These are phyloP conservation scores for Peromyscus attwateri DNA, from an alignment of 2,797 vertebrate genomes.

Conservation along the genomic window DNA sequence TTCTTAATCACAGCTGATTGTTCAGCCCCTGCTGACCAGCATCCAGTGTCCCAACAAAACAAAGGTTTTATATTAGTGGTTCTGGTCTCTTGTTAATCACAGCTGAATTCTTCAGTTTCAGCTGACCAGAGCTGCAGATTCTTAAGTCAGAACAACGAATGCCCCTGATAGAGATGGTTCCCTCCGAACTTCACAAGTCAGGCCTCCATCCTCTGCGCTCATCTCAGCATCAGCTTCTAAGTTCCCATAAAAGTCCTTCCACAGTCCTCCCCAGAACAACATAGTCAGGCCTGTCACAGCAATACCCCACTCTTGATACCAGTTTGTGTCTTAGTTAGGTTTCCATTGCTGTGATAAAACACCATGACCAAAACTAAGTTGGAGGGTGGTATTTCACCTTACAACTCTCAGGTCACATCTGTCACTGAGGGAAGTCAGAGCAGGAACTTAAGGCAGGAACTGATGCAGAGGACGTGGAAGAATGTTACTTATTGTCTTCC, in stretches of 20 bases:
- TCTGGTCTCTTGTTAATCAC: neutral
- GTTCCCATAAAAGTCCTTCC: neutral
- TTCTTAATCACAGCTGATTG: neutral
- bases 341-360: neutral
- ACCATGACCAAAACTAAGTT: neutral
- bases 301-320: neutral
- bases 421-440: neutral
- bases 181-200: neutral
- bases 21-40: neutral
- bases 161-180: neutral
- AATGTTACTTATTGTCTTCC: neutral
- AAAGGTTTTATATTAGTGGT: neutral
- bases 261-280: neutral
- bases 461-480: neutral
- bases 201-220: neutral
- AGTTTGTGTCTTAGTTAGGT: neutral
- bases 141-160: neutral
- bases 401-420: neutral
- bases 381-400: neutral
- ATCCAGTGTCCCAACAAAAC: neutral
- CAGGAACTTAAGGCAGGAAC: neutral
- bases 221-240: neutral
- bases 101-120: neutral
- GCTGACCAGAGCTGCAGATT: neutral
- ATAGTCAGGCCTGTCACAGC: neutral